Conservation (phyloP, 2,113 vertebrate genomes). For the Cromileptes altivelis region DNA sequence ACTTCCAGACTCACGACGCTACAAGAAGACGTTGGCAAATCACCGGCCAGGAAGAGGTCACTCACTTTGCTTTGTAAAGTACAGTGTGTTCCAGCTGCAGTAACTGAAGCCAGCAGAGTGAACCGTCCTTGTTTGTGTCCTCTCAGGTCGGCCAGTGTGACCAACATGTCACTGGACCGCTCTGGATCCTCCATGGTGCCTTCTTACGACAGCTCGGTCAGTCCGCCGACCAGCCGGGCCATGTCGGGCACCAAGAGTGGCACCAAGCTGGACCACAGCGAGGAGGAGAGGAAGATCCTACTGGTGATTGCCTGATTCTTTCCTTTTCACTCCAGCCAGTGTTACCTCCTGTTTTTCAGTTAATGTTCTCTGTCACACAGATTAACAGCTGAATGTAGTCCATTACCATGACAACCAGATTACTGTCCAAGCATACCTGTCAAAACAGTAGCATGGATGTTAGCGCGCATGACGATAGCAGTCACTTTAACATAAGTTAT, state of each 20-base stretch:
- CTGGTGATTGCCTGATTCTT: slow-evolving; percentile 84
- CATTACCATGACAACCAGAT: no score
- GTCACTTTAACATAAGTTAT: no score
- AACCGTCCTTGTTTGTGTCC: not conserved
- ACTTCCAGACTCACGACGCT: slow-evolving; percentile 89
- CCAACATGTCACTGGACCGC: slow-evolving; percentile 93
- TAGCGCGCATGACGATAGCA: no score
- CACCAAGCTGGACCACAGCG: slow-evolving; percentile 87
- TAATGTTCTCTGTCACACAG: no score
- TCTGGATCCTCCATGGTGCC: slow-evolving; percentile 93
- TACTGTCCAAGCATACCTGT: no score
- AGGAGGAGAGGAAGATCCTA: slow-evolving; percentile 97
- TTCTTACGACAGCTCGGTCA: slow-evolving; percentile 93
- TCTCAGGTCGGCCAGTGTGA: slow-evolving; percentile 94
- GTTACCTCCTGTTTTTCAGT: no score
- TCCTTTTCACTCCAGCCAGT: not conserved
- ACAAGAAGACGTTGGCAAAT: slow-evolving; percentile 95
- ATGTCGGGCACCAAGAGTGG: slow-evolving; percentile 83
- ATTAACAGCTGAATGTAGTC: no score
- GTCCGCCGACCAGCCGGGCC: slow-evolving; percentile 91
- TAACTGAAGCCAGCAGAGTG: not conserved
- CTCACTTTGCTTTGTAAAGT: not conserved
- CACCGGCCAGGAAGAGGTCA: slow-evolving; percentile 92
- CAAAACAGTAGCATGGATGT: no score
- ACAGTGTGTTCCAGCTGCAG: not conserved